Conservation (phyloP, 1,140 invertebrate species). For the Brachionus asplanchnoidis region DNA sequence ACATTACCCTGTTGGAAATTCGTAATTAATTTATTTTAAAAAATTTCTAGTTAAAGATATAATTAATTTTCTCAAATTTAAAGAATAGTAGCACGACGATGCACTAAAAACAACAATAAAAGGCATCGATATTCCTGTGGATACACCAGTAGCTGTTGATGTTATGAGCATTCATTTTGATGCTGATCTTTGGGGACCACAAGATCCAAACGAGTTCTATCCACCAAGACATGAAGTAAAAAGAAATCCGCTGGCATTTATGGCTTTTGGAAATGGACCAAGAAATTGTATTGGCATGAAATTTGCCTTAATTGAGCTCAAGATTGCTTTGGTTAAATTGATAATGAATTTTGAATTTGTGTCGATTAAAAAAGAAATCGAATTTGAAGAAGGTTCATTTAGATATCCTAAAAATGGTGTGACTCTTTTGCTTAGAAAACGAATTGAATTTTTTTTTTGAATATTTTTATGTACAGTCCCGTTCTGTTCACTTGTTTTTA, state of each 20-base stretch:
- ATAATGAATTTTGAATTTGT: conserved; percentile 46
- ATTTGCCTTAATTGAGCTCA: conserved; percentile 51
- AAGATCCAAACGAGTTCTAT: conserved; percentile 47
- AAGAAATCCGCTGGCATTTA: conserved; percentile 47
- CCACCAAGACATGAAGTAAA: conserved; percentile 46
- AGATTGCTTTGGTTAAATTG: conserved; percentile 48
- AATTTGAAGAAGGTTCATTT: background rate
- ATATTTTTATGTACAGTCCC: too few relatives aligned
- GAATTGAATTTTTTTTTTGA: background rate
- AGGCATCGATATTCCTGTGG: conserved; percentile 49
- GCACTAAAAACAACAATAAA: conserved; percentile 48
- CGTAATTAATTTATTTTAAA: background rate
- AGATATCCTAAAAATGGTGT: background rate
- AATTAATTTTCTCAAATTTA: background rate
- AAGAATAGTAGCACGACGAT: conserved; percentile 45
- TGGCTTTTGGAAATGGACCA: conserved; percentile 56
- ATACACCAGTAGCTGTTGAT: conserved; percentile 50
- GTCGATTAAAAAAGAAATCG: background rate
- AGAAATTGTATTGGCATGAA: conserved; percentile 52
- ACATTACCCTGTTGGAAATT: conserved; percentile 49
- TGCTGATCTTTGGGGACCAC: conserved; percentile 49
- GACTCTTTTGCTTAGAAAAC: background rate
- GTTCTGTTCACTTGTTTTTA: too few relatives aligned
- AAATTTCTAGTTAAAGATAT: too few relatives aligned
- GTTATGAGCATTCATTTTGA: conserved; percentile 54